Base-by-base conservation (phyloP, 2,888 invertebrate genomes). In the Physocephala rufipes region DNA sequence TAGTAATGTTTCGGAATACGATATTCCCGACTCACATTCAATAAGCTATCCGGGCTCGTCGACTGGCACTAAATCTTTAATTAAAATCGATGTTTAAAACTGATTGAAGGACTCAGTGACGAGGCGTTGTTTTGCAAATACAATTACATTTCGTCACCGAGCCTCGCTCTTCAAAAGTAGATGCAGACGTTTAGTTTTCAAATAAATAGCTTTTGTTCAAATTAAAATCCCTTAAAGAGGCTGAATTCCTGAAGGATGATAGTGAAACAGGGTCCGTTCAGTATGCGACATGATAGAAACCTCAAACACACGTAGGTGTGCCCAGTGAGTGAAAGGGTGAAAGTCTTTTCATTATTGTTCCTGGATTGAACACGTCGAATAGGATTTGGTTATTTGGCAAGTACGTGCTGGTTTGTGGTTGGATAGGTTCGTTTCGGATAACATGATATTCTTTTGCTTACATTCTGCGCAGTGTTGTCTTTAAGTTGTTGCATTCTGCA, bases 61-160 rank as follows among this genome's bases (percentile, higher is more conserved):
- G 36, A 67, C 51, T 53, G 36, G 53, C 62, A 62, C 62, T 71
- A 71, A 71, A 67, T 71, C 71, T 71, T 71, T 71, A 67, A 71
- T 71, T 71, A 71, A 71, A 71, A 71, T 67, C 71, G 71, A 71
- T 71, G 71, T 66, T 64, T 55, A 64, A 64, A 70, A 64, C 55
- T 64, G 64, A 70, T 64, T 64, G 64, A 70, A 70, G 64, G 70
- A 70, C 21, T 58, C 64, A 16, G 15, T 61, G 28, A 58, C 28
- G 47, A 19, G 26, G 21, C 49, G 21, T 19, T 68, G n/a, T n/a
- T n/a, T n/a, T 47, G 51, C 51, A 49, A 59, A 67, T 66, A 66
- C 53, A 66, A n/a, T n/a, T n/a, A n/a, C n/a, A n/a, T n/a, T n/a
- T 55, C 53, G 4, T 13, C 21, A 9, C 28, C 45, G 43, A 26